phyloP scores from a whole-genome alignment of 2,113 vertebrate genomes.

The Gallinago paraguaiae region DNA sequence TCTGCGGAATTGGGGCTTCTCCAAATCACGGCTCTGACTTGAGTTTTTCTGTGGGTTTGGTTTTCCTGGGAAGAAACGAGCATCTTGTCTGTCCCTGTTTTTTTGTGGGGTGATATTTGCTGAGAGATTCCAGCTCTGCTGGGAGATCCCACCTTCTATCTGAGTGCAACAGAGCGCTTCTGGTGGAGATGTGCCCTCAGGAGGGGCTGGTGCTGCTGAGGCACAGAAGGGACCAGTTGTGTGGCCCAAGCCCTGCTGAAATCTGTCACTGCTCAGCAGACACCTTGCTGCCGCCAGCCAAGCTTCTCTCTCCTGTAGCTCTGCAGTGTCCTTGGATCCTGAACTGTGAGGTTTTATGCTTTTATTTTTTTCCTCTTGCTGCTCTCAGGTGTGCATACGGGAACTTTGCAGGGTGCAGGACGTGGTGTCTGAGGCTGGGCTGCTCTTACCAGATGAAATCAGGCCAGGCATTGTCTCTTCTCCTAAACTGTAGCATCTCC shows the following conservation, averaged over 20 bases:
- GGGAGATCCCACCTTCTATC: neutral
- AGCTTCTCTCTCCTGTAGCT: neutral
- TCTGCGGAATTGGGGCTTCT: neutral
- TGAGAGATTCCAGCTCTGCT: neutral
- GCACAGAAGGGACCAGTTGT: neutral
- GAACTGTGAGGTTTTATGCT: neutral
- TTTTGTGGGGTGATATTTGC: neutral
- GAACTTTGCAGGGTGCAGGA: neutral
- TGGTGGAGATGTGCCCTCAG: neutral
- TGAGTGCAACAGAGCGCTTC: fast-evolving
- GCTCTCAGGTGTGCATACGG: neutral
- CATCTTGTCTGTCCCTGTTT: too few relatives aligned
- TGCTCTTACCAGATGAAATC: neutral
- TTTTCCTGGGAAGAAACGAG: neutral
- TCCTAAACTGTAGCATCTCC: neutral
- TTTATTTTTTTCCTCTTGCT: neutral
- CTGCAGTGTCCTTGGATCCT: constrained; percentile 49
- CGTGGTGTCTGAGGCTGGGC: fast-evolving
- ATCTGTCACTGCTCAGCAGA: neutral
- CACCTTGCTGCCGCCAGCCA: constrained; percentile 25
- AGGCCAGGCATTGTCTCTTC: neutral
- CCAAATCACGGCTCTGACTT: neutral
- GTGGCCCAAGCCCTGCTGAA: neutral
- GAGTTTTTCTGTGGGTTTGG: neutral
- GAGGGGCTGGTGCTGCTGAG: neutral